phyloP scores from a whole-genome alignment of 2,797 vertebrate genomes.

The Microtus obscurus region DNA sequence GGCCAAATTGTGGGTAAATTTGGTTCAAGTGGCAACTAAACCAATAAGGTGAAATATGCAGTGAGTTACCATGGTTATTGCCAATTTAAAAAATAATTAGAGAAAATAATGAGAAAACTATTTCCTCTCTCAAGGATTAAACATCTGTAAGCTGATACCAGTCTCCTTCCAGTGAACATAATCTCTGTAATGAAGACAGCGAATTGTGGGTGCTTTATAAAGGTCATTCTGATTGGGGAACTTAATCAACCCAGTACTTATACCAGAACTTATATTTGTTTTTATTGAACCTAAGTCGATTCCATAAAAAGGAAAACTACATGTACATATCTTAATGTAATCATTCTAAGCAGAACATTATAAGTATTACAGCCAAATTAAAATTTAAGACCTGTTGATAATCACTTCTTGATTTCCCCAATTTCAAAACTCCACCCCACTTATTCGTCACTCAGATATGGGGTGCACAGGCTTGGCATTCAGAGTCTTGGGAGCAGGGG shows the following conservation, averaged over 20 bases:
- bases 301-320: slow-evolving; percentile 70
- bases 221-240: slow-evolving; percentile 77
- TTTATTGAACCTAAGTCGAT: slow-evolving; percentile 75
- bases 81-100: slow-evolving; percentile 89
- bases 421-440: slow-evolving; percentile 32
- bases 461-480: background rate
- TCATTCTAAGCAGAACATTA: slow-evolving; percentile 60
- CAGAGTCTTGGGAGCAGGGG: background rate
- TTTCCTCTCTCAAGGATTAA: slow-evolving; percentile 89
- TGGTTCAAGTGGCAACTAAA: slow-evolving; percentile 81
- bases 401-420: slow-evolving; percentile 35
- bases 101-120: slow-evolving; percentile 87
- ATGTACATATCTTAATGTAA: slow-evolving; percentile 64
- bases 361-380: slow-evolving; percentile 44
- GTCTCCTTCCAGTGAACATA: slow-evolving; percentile 85
- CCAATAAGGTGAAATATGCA: slow-evolving; percentile 83
- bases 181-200: slow-evolving; percentile 82
- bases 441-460: background rate
- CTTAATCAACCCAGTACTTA: slow-evolving; percentile 78
- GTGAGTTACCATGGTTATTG: slow-evolving; percentile 87
- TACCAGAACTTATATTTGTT: slow-evolving; percentile 75
- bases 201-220: slow-evolving; percentile 83
- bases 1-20: slow-evolving; percentile 82
- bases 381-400: slow-evolving; percentile 72
- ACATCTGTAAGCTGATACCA: slow-evolving; percentile 85